Evolutionary conservation across 1,140 invertebrate genomes (phyloP).

Genomic region (Neelides sp.): DNA sequence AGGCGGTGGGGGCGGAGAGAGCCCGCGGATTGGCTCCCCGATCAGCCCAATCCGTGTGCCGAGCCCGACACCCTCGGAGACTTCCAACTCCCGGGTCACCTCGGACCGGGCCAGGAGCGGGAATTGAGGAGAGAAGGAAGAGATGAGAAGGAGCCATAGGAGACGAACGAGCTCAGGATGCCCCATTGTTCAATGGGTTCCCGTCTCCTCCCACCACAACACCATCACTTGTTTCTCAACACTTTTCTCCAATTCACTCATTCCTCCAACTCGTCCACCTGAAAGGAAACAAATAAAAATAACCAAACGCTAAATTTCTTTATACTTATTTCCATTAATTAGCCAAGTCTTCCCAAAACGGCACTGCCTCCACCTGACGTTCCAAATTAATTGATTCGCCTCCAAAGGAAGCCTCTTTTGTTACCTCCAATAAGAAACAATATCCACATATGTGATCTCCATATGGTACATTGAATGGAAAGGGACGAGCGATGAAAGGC

Average conservation of each 20-base stretch:
- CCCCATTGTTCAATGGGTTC: conserved; percentile 18
- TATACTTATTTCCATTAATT: too few species aligned
- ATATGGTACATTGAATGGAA: too few species aligned
- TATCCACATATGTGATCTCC: too few species aligned
- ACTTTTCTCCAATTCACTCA: not conserved
- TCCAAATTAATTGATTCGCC: too few species aligned
- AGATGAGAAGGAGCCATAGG: conserved; percentile 19
- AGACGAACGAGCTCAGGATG: conserved; percentile 13
- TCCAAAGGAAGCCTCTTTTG: too few species aligned
- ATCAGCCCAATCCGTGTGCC: conserved; percentile 76
- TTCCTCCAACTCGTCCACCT: too few species aligned
- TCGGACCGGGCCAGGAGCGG: conserved; percentile 27
- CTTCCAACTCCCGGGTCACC: conserved; percentile 61
- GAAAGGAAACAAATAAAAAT: too few species aligned
- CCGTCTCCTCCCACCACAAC: not conserved
- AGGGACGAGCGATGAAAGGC: too few species aligned
- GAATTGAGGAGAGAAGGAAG: conserved; percentile 10
- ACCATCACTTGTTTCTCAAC: not conserved
- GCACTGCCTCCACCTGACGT: too few species aligned
- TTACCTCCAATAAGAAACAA: too few species aligned
- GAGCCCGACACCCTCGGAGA: conserved; percentile 71
- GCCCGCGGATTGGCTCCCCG: conserved; percentile 48
- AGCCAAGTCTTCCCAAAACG: too few species aligned
- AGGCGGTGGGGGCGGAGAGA: conserved; percentile 49
- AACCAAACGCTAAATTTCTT: too few species aligned